Conservation (phyloP, 2,797 vertebrate genomes). For the Chelon labrosus region DNA sequence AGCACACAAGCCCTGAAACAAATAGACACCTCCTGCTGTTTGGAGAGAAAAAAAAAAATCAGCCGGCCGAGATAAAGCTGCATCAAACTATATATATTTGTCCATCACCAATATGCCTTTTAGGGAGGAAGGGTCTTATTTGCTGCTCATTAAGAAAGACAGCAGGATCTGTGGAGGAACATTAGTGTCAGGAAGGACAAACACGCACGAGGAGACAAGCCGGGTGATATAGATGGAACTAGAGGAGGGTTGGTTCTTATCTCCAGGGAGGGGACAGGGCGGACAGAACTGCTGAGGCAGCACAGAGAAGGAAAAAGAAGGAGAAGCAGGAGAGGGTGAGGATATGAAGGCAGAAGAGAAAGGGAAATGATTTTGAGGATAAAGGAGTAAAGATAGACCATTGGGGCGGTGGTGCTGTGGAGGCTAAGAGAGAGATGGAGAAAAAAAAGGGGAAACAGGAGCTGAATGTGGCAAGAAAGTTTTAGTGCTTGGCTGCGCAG, state of each 20-base stretch:
- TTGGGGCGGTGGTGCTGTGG: slow-evolving; percentile 5
- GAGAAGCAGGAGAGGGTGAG: slow-evolving; percentile 14
- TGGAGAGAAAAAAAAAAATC: slow-evolving; percentile 17
- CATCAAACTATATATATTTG: slow-evolving; percentile 21
- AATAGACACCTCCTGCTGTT: slow-evolving; percentile 22
- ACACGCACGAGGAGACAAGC: slow-evolving; percentile 37
- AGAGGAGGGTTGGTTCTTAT: slow-evolving; percentile 49
- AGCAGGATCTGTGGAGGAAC: slow-evolving; percentile 72
- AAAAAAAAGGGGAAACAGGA: slow-evolving; percentile 4
- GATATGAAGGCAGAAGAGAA: slow-evolving; percentile 8
- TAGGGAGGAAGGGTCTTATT: slow-evolving; percentile 47
- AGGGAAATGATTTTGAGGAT: slow-evolving; percentile 5
- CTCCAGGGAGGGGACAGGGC: slow-evolving; percentile 66
- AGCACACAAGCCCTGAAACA: slow-evolving; percentile 22
- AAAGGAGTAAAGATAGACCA: slow-evolving; percentile 11
- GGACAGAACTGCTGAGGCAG: slow-evolving; percentile 77
- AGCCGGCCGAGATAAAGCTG: slow-evolving; percentile 9
- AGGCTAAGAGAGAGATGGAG: slow-evolving; percentile 28
- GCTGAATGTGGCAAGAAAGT: slow-evolving; percentile 55
- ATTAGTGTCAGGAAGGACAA: slow-evolving; percentile 70
- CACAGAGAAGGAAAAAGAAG: slow-evolving; percentile 39
- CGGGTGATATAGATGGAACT: slow-evolving; percentile 58
- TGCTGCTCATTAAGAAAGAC: slow-evolving; percentile 73
- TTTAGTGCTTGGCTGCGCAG: slow-evolving; percentile 71
- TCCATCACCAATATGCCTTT: slow-evolving; percentile 23